A percentile compares a stretch with the other conserved stretches of the same genome.
These are phyloP conservation scores for Cryptocephalus moraei DNA, from an alignment of 2,888 invertebrate genomes.

Conservation along the genomic window DNA sequence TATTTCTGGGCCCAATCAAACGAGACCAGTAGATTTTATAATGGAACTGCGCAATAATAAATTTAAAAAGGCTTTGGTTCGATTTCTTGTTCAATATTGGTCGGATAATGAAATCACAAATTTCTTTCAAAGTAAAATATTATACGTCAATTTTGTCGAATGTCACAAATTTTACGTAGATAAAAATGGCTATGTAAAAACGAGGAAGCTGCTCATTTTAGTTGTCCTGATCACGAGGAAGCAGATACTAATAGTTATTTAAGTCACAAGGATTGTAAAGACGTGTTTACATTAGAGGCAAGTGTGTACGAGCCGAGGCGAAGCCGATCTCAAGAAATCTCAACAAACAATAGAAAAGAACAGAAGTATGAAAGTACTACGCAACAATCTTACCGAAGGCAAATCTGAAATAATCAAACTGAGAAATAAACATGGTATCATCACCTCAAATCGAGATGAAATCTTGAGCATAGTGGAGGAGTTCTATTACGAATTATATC, in stretches of 20 bases:
- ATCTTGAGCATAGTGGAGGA: background rate
- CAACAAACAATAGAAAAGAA: no score
- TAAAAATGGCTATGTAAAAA: background rate
- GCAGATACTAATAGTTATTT: conserved; percentile 1
- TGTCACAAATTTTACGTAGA: background rate
- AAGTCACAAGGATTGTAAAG: no score
- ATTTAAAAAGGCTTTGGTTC: conserved; percentile 8
- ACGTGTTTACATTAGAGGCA: no score
- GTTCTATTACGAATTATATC: no score
- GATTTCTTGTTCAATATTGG: conserved; percentile 4
- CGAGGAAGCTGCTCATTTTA: background rate
- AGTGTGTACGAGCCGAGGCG: no score
- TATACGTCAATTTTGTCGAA: conserved; percentile 1
- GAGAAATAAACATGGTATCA: no score
- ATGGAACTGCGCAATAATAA: conserved; percentile 8
- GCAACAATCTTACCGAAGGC: no score
- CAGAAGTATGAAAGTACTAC: no score
- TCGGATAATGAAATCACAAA: conserved; percentile 1
- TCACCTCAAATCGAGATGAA: no score
- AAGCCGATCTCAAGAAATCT: background rate
- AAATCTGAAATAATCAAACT: no score
- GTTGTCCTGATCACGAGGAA: conserved; percentile 1
- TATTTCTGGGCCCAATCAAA: conserved; percentile 10
- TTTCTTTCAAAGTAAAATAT: conserved; percentile 2
- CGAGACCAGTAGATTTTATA: conserved; percentile 5